Base-by-base conservation (phyloP, 2,797 vertebrate species). In the Halcyon smyrnensis region DNA sequence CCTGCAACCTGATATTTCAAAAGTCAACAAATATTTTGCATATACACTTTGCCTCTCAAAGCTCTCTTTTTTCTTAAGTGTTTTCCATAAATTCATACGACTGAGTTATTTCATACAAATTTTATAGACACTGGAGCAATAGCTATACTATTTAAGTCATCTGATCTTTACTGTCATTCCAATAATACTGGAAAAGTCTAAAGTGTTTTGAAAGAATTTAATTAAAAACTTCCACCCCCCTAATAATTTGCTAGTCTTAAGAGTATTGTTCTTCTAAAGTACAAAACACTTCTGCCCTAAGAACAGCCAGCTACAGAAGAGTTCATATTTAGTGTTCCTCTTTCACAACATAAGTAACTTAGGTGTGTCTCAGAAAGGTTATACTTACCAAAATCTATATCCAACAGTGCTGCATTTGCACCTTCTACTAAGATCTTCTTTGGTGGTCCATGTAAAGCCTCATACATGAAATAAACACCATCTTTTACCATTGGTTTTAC, bases 341-440 rank as follows among this genome's bases (percentile, higher is more conserved):
- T 90, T 90, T 71, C 65, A 92, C 37, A 84, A 75, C 2, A 0
- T 46, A 71, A 62, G 17, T 3, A 80, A 70, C 1, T 57, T 15
- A 57, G 12, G 2, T 8, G 6, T 34, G 56, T 80, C 74, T 84
- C 79, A 32, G 20, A 64, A 86, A 77, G 24, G 73, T 60, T 76
- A 93, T 95, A 98, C 99, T 98, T 97, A 99, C 99, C 99, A 94
- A 99, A 99, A 98, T 99, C 99, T 74, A 99, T 99, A 98, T 99
- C 99, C 96, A 99, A 97, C 32, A 99, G 98, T 2, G 99, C 99
- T 75, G 99, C 99, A 70, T 99, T 99, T 95, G 99, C 99, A 84
- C 99, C 99, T 97, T 99, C 99, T 95, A 99, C 99, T 96, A 99
- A 98, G 97, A 99, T 99, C 96, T 99, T 99, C 98, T 99, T 99